A percentile compares a stretch with the other conserved stretches of the same genome.
Conservation (phyloP, 2,888 invertebrate genomes). For the Eretmocerus hayati region DNA sequence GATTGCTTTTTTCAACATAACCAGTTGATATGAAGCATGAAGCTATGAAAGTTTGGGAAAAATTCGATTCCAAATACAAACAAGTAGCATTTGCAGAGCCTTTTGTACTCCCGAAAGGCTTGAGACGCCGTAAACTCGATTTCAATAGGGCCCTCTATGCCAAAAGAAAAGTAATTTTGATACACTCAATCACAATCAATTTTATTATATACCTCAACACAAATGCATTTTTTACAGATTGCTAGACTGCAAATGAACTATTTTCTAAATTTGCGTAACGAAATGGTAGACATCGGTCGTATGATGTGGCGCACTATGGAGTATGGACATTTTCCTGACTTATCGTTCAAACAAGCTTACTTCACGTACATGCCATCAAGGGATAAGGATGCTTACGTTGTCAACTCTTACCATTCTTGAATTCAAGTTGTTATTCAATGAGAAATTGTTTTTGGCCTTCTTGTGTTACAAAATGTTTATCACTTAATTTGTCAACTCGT, state of each 20-base stretch:
- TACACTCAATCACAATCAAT: background rate
- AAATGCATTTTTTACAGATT: constrained; percentile 26
- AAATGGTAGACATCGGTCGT: constrained; percentile 29
- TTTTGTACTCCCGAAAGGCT: background rate
- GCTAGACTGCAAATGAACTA: constrained; percentile 27
- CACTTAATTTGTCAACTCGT: no score
- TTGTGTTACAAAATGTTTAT: no score
- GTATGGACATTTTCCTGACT: constrained; percentile 33
- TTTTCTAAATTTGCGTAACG: constrained; percentile 29
- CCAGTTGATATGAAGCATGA: no score
- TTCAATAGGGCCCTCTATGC: constrained; percentile 24
- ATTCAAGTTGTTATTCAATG: no score
- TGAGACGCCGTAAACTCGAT: constrained; percentile 19
- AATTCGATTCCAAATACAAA: constrained; percentile 1
- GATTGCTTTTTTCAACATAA: no score
- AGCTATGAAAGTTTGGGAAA: constrained; percentile 29
- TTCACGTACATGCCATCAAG: constrained; percentile 37
- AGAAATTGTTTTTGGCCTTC: no score
- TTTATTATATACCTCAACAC: no score
- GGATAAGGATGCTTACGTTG: constrained; percentile 34
- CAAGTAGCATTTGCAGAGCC: background rate
- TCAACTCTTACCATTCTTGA: constrained; percentile 3
- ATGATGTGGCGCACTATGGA: constrained; percentile 37
- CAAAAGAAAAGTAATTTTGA: constrained; percentile 31
- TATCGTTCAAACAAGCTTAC: constrained; percentile 35